Percentiles rank a stretch among this genome's conserved stretches.
Evolutionary conservation across 2,797 vertebrate species (phyloP).

Genomic region (Sus cebifrons): DNA sequence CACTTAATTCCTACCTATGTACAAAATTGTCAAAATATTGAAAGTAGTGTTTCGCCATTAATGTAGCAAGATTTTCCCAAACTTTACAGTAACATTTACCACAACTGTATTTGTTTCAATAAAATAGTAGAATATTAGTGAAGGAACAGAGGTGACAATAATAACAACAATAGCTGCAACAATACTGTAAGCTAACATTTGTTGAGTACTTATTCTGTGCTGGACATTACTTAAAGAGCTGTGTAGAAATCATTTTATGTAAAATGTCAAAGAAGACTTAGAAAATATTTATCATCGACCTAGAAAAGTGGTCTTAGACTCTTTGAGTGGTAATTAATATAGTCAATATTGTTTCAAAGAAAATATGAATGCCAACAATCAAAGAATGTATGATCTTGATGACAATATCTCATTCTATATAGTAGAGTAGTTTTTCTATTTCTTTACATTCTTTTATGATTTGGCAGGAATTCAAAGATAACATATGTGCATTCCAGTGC

Average conservation of each 20-base stretch:
- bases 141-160: not conserved
- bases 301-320: slow-evolving; percentile 30
- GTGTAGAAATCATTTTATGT: not conserved
- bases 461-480: slow-evolving; percentile 86
- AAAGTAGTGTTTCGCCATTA: slow-evolving; percentile 37
- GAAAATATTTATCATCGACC: not conserved
- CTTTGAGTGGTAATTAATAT: slow-evolving; percentile 54
- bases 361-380: slow-evolving; percentile 54
- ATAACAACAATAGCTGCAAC: not conserved
- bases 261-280: slow-evolving; percentile 15
- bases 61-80: not conserved
- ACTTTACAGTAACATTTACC: not conserved
- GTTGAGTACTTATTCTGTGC: not conserved
- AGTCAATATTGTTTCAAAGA: slow-evolving; percentile 54
- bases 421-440: slow-evolving; percentile 78
- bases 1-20: not conserved
- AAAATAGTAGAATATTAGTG: not conserved
- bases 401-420: slow-evolving; percentile 76
- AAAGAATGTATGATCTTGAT: slow-evolving; percentile 66
- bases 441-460: slow-evolving; percentile 83
- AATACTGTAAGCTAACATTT: not conserved
- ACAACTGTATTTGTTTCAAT: not conserved
- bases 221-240: not conserved
- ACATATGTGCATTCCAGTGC: slow-evolving; percentile 87
- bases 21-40: slow-evolving; percentile 15